These are phyloP conservation scores for Mirza zaza DNA, from an alignment of 2,113 vertebrate species.

Conservation along the genomic window DNA sequence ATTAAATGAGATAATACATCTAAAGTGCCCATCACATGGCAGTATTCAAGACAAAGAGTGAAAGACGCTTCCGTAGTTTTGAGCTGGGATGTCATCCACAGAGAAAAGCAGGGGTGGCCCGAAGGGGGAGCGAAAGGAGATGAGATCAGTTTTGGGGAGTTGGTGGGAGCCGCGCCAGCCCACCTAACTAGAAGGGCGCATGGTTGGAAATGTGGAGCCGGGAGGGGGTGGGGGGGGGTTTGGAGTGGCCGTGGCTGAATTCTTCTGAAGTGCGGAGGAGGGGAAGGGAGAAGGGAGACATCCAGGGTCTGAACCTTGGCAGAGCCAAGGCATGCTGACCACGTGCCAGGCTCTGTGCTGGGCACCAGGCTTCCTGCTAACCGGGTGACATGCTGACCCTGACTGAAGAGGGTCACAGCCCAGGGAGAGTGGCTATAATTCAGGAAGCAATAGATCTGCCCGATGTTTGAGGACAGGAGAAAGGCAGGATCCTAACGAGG, in stretches of 20 bases:
- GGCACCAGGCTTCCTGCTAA: background rate
- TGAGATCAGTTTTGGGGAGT: background rate
- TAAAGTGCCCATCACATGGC: background rate
- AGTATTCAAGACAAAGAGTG: background rate
- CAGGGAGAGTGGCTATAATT: background rate
- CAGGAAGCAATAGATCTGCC: background rate
- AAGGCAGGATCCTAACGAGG: background rate
- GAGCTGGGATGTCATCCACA: background rate
- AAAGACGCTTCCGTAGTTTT: background rate
- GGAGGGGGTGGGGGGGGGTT: background rate
- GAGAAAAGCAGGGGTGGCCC: background rate
- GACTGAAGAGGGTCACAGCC: background rate
- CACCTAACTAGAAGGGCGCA: background rate
- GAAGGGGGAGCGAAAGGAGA: background rate
- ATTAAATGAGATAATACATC: background rate
- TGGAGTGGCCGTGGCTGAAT: background rate
- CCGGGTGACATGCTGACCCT: accelerated
- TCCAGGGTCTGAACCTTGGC: background rate
- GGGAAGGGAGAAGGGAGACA: background rate
- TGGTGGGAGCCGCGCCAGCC: no score
- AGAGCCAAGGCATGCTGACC: background rate
- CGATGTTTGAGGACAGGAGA: background rate
- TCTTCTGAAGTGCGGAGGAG: background rate
- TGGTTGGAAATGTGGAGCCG: background rate
- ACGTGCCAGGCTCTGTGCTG: background rate